Conservation (phyloP, 2,888 invertebrate species). For the Platycheirus rosarum region DNA sequence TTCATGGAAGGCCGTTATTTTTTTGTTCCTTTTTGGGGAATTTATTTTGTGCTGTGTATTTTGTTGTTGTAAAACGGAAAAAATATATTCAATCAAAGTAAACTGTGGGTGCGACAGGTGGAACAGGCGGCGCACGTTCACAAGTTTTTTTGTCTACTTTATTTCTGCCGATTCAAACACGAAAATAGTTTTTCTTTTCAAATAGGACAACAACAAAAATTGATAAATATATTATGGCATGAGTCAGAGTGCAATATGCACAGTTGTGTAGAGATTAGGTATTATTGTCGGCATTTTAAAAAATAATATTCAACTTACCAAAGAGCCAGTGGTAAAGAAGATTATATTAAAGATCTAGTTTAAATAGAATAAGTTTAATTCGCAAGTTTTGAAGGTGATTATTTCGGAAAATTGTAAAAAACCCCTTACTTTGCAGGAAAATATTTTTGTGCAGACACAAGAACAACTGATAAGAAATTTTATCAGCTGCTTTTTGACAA, state of each 20-base stretch:
- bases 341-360: background rate
- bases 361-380: background rate
- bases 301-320: background rate
- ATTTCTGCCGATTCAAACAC: conserved; percentile 1
- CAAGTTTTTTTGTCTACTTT: conserved; percentile 41
- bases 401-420: background rate
- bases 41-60: conserved; percentile 31
- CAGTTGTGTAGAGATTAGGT: conserved; percentile 1
- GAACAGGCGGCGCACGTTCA: background rate
- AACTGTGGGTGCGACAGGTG: conserved; percentile 1
- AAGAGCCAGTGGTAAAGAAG: background rate
- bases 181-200: conserved; percentile 32
- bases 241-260: conserved; percentile 44
- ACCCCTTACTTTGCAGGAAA: background rate
- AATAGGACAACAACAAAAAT: conserved; percentile 10
- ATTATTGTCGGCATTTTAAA: background rate
- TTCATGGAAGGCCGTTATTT: conserved; percentile 58
- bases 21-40: conserved; percentile 48
- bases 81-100: conserved; percentile 43
- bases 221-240: conserved; percentile 42
- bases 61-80: conserved; percentile 25
- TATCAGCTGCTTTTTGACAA: conserved; percentile 51
- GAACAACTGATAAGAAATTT: conserved; percentile 54
- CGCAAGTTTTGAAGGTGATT: background rate
- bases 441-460: conserved; percentile 1